These are phyloP conservation scores for Adoxophyes honmai DNA, from an alignment of 1,140 invertebrate genomes.

Conservation along the genomic window DNA sequence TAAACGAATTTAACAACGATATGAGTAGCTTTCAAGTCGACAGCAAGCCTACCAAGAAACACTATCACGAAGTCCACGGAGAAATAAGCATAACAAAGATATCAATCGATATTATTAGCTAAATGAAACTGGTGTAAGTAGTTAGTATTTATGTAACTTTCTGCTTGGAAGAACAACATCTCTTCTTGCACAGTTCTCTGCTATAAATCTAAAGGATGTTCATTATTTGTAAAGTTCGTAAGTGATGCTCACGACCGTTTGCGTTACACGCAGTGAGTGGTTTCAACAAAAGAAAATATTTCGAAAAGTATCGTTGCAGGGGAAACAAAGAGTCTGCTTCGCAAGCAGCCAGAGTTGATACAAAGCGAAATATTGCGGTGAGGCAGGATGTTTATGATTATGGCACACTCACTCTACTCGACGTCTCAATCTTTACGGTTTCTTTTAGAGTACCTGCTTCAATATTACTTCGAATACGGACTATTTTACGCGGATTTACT, in stretches of 20 bases:
- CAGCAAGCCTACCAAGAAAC: no score
- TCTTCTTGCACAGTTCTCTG: not conserved
- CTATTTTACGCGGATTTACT: conserved; percentile 6
- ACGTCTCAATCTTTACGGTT: conserved; percentile 59
- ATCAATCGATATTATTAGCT: no score
- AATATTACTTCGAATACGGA: conserved; percentile 18
- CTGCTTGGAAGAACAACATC: no score
- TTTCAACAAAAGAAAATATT: conserved; percentile 69
- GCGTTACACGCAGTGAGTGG: conserved; percentile 53
- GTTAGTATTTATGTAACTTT: no score
- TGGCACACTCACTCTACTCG: conserved; percentile 58
- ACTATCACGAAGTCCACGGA: no score
- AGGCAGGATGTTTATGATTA: conserved; percentile 67
- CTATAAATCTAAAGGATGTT: not conserved
- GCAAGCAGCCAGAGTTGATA: conserved; percentile 53
- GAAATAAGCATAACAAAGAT: no score
- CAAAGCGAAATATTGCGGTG: conserved; percentile 66
- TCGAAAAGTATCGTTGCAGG: conserved; percentile 65
- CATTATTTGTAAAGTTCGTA: conserved; percentile 11
- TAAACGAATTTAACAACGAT: no score
- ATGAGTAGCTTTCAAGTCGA: no score
- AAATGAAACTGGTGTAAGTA: no score
- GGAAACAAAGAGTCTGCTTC: conserved; percentile 64
- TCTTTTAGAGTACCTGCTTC: conserved; percentile 41
- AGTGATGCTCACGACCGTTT: conserved; percentile 19